Evolutionary conservation across 2,797 vertebrate species (phyloP).

Genomic region (Gymnothorax javanicus): DNA sequence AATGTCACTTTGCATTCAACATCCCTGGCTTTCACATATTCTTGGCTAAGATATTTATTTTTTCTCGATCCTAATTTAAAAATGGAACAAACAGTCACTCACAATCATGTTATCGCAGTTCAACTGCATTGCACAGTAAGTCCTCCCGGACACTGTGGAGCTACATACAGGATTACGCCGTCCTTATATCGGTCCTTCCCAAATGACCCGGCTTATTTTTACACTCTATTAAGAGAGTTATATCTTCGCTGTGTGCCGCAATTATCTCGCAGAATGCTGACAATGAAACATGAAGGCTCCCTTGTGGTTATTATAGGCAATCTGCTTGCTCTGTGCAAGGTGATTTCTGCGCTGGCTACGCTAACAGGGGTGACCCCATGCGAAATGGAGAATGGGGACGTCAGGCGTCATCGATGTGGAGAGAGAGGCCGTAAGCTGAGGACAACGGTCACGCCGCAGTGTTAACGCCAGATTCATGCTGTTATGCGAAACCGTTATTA

Average conservation of each 20-base stretch:
- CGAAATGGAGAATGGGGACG: slow-evolving; percentile 69
- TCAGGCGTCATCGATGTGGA: slow-evolving; percentile 69
- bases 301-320: slow-evolving; percentile 77
- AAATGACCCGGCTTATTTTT: slow-evolving; percentile 69
- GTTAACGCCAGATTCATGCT: not conserved
- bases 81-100: slow-evolving; percentile 69
- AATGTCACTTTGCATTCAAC: slow-evolving; percentile 62
- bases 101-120: slow-evolving; percentile 62
- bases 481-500: not conserved
- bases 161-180: slow-evolving; percentile 72
- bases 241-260: slow-evolving; percentile 78
- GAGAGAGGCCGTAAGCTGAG: not conserved
- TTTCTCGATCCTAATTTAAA: slow-evolving; percentile 59
- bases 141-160: slow-evolving; percentile 61
- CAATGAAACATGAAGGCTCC: slow-evolving; percentile 75
- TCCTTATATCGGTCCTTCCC: slow-evolving; percentile 72
- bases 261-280: slow-evolving; percentile 76
- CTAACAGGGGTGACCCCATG: slow-evolving; percentile 74
- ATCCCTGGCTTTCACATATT: slow-evolving; percentile 50
- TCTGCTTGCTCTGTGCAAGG: slow-evolving; percentile 73
- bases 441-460: not conserved
- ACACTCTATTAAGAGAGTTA: slow-evolving; percentile 75
- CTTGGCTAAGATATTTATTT: slow-evolving; percentile 51
- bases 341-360: slow-evolving; percentile 76
- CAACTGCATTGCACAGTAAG: slow-evolving; percentile 68